Percentiles rank a stretch among this genome's conserved stretches.
phyloP scores from a whole-genome alignment of 2,888 invertebrate genomes.

The Cepaea hortensis region DNA sequence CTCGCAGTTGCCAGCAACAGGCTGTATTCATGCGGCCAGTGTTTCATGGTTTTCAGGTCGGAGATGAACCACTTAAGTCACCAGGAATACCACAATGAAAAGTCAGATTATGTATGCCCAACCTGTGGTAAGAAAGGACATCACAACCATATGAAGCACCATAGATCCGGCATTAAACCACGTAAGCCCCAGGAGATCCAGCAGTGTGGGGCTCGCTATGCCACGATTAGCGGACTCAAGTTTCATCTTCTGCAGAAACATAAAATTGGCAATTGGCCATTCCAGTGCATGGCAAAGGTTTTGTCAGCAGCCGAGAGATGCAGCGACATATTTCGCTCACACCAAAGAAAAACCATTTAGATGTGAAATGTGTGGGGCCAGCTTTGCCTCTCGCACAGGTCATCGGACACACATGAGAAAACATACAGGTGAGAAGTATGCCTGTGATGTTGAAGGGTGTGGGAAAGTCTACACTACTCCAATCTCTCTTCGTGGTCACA shows the following conservation, averaged over 20 bases:
- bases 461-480: conserved; percentile 45
- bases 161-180: conserved; percentile 17
- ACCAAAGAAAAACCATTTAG: conserved; percentile 45
- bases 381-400: conserved; percentile 46
- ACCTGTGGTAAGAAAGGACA: conserved; percentile 43
- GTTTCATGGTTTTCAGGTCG: conserved; percentile 33
- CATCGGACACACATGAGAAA: conserved; percentile 41
- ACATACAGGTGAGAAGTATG: conserved; percentile 47
- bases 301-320: conserved; percentile 41
- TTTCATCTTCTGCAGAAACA: conserved; percentile 43
- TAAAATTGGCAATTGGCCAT: conserved; percentile 45
- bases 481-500: conserved; percentile 41
- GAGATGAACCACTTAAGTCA: conserved; percentile 39
- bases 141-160: conserved; percentile 40
- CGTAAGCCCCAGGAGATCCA: conserved; percentile 36
- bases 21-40: conserved; percentile 31
- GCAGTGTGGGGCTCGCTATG: conserved; percentile 36
- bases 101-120: conserved; percentile 45
- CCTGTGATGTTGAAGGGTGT: conserved; percentile 47
- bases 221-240: conserved; percentile 35
- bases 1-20: conserved; percentile 2
- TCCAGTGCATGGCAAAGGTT: conserved; percentile 43
- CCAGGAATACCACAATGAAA: conserved; percentile 39
- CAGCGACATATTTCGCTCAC: conserved; percentile 46
- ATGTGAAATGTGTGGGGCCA: conserved; percentile 34